These are phyloP conservation scores for Suncus etruscus DNA, from an alignment of 2,113 vertebrate species.

Conservation along the genomic window DNA sequence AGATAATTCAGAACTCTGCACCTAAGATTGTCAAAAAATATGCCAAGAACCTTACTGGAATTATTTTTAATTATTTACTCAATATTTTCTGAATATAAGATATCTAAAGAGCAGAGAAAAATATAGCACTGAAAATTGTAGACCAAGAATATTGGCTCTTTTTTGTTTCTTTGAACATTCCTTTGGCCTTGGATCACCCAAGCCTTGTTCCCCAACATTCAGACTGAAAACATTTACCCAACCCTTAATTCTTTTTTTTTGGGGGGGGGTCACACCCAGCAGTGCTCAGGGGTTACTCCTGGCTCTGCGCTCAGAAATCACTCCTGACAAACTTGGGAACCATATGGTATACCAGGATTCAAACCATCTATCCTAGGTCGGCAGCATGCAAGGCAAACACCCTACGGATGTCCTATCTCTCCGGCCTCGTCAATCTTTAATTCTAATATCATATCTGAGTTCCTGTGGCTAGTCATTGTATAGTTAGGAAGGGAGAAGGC, in stretches of 20 bases:
- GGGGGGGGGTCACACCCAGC: too few species aligned
- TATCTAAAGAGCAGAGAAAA: background rate
- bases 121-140: background rate
- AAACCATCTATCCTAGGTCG: too few species aligned
- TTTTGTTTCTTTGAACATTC: background rate
- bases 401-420: too few species aligned
- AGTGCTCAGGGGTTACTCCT: too few species aligned
- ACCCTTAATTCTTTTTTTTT: too few species aligned
- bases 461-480: background rate
- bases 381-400: too few species aligned
- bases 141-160: background rate
- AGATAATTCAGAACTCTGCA: background rate
- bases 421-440: background rate
- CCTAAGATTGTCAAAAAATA: conserved; percentile 25
- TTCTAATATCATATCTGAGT: background rate
- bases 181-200: background rate
- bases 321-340: too few species aligned
- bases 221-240: background rate
- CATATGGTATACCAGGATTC: too few species aligned
- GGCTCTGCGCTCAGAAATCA: too few species aligned
- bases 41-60: background rate
- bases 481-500: background rate
- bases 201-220: background rate
- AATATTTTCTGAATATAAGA: background rate
- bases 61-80: conserved; percentile 12